These are phyloP conservation scores for Alaudala cheleensis DNA, from an alignment of 2,113 vertebrate species.

Conservation along the genomic window DNA sequence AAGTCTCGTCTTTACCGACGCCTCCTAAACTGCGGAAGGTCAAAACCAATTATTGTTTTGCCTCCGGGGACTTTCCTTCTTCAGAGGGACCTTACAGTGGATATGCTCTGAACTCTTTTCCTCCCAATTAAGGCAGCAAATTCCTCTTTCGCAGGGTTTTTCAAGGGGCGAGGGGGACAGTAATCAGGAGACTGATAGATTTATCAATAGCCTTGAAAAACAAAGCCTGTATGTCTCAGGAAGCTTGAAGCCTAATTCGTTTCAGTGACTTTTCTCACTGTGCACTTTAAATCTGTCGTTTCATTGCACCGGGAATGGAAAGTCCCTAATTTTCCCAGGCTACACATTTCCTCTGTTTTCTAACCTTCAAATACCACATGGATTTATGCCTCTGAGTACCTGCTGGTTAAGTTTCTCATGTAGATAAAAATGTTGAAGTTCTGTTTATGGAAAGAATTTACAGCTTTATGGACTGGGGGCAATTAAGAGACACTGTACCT, in stretches of 20 bases:
- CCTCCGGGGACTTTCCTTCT: slow-evolving; percentile 66
- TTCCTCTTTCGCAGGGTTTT: not conserved
- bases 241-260: slow-evolving; percentile 54
- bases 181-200: slow-evolving; percentile 8
- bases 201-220: slow-evolving; percentile 64
- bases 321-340: slow-evolving; percentile 72
- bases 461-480: not conserved
- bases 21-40: slow-evolving; percentile 67
- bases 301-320: slow-evolving; percentile 66
- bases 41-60: slow-evolving; percentile 70
- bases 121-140: slow-evolving; percentile 44
- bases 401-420: not conserved
- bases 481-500: not conserved
- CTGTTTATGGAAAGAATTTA: not conserved
- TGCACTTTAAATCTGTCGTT: slow-evolving; percentile 66
- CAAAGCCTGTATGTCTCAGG: slow-evolving; percentile 54
- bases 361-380: slow-evolving; percentile 39
- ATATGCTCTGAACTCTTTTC: slow-evolving; percentile 42
- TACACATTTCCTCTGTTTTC: slow-evolving; percentile 47
- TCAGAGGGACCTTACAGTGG: slow-evolving; percentile 45
- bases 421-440: not conserved
- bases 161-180: not conserved
- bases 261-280: slow-evolving; percentile 68
- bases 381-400: slow-evolving; percentile 14
- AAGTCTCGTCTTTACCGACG: slow-evolving; percentile 50